A percentile compares a stretch with the other conserved stretches of the same genome.
Conservation (phyloP, 23 tunicate genomes). For the Trididemnum clinides region DNA sequence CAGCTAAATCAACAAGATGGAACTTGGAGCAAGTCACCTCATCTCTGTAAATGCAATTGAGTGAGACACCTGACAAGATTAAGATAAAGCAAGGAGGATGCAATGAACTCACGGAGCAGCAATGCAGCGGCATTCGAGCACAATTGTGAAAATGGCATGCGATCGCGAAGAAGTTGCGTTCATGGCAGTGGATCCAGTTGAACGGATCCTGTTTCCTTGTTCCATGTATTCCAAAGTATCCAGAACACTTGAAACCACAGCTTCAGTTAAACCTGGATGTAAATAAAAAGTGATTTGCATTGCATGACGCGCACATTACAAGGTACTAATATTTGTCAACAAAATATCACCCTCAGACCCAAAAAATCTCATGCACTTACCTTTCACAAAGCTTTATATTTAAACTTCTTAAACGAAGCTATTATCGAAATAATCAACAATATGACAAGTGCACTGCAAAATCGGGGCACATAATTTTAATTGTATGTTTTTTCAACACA, state of each 20-base stretch:
- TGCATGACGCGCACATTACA: too few species aligned
- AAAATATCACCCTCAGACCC: too few species aligned
- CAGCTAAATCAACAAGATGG: slow-evolving; percentile 94
- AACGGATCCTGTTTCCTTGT: slow-evolving; percentile 63
- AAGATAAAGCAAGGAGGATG: not conserved
- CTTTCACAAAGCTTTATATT: too few species aligned
- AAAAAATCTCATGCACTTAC: too few species aligned
- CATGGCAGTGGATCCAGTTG: slow-evolving; percentile 92
- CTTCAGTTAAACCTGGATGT: slow-evolving; percentile 65
- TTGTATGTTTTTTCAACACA: too few species aligned
- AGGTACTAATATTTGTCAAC: too few species aligned
- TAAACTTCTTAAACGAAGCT: too few species aligned
- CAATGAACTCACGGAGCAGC: slow-evolving; percentile 45
- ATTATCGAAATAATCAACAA: too few species aligned
- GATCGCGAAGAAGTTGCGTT: slow-evolving; percentile 89
- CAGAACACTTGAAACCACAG: slow-evolving; percentile 41
- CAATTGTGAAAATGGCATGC: slow-evolving; percentile 92
- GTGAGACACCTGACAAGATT: too few species aligned
- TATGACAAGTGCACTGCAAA: too few species aligned
- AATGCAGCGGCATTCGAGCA: slow-evolving; percentile 37
- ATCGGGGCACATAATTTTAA: too few species aligned
- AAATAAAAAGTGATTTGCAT: not conserved
- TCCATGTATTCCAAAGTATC: slow-evolving; percentile 73
- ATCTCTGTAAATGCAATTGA: slow-evolving; percentile 28
- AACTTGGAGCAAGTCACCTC: slow-evolving; percentile 66